Evolutionary conservation across 2,113 vertebrate genomes (phyloP).

Genomic region (Rhadina sibilatrix): DNA sequence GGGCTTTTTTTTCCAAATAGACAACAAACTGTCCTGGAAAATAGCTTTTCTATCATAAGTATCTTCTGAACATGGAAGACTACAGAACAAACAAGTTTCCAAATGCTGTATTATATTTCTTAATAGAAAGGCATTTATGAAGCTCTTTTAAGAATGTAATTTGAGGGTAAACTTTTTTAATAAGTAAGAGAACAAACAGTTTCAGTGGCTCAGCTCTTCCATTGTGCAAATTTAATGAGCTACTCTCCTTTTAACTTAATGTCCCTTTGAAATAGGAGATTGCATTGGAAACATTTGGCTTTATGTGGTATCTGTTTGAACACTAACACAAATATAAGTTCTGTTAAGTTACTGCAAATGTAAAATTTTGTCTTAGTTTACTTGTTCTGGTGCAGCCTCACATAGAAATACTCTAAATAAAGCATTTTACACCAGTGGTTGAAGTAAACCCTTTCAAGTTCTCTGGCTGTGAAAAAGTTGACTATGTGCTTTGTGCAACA

Average conservation of each 20-base stretch:
- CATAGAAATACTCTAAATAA: neutral
- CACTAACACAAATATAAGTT: neutral
- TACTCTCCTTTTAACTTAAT: slow-evolving; percentile 10
- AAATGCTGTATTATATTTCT: neutral
- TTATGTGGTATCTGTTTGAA: slow-evolving; percentile 4
- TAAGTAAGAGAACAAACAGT: slow-evolving; percentile 26
- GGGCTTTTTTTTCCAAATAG: neutral
- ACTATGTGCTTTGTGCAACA: neutral
- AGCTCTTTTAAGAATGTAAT: neutral
- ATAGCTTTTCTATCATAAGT: neutral
- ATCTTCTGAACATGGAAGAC: neutral
- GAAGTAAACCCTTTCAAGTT: neutral
- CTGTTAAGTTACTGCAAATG: neutral
- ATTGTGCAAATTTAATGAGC: slow-evolving; percentile 29
- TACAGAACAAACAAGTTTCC: neutral
- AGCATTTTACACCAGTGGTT: neutral
- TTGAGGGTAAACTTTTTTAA: slow-evolving; percentile 1
- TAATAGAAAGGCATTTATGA: slow-evolving; percentile 19
- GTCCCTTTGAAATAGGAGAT: slow-evolving; percentile 11
- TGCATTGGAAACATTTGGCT: slow-evolving; percentile 6
- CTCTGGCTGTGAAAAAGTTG: neutral
- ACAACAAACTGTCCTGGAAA: neutral
- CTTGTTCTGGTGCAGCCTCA: neutral
- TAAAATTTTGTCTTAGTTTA: neutral
- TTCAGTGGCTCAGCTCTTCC: neutral